Evolutionary conservation across 2,888 invertebrate genomes (phyloP), one percentile per base, ranked within the genome.

Genomic region (Brachyptera putata): DNA sequence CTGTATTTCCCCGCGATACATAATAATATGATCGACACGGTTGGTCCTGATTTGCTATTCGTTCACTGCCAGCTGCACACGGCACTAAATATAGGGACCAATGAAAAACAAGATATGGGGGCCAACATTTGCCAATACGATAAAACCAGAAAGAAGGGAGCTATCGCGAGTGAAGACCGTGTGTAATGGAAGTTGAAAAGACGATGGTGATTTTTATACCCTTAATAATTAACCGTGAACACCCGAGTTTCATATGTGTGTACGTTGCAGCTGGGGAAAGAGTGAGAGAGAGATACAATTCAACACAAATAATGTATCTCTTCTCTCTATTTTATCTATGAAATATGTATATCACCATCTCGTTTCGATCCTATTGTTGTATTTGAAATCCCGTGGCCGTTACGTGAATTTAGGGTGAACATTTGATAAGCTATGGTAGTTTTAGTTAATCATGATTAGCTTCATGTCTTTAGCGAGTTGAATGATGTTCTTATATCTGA

Each of bases 401-500:
- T 61, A 58, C 50, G 58, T 57, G 36, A 55, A 58, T 58, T 43
- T 22, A 34, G 58, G 61, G 61, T 61, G 57, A 61, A 61, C 57
- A 61, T 61, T 50, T 61, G 58, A 61, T 61, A 55, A 57, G 58
- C 26, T 43, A 61, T 58, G 61, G 61, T 61, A 58, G 50, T 48
- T 48, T 60, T 56, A 53, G 41, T 26, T 56, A 56, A 60, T 60
- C 39, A 37, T 49, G 61, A 61, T 61, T 61, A 61, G 61, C 50
- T 48, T 9, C 57, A 57, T 61, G 57, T 61, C 61, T 61, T 61
- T 61, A 61, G 57, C 24, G 11, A 21, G 9, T 14, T 50, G 60
- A 60, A 37, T 60, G 56, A 56, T 56, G 41, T 34, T 26, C 50
- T 16, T 50, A 11, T 5, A 22, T 34, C n/a, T n/a, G 21, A 3